Percentiles rank a stretch among this genome's conserved stretches.
Evolutionary conservation across 2,113 vertebrate genomes (phyloP).

Genomic region (Cairina moschata): DNA sequence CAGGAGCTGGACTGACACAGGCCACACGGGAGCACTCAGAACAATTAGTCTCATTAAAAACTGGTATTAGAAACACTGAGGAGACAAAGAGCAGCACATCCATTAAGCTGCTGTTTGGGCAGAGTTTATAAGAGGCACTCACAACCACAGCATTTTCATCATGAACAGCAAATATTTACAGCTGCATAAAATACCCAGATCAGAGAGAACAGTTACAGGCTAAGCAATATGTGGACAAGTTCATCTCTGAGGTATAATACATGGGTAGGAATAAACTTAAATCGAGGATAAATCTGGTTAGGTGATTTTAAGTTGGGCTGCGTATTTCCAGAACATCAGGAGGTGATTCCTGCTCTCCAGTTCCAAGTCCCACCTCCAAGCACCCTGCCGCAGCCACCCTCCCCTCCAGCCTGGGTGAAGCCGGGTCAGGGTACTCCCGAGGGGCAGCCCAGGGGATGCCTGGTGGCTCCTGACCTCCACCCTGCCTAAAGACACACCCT

Average conservation of each 20-base stretch:
- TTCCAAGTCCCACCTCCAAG: not conserved
- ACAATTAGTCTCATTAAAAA: not conserved
- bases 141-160: not conserved
- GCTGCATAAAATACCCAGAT: not conserved
- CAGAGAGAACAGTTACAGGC: not conserved
- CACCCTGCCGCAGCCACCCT: too few species aligned
- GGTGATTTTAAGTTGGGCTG: not conserved
- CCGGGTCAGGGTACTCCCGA: not conserved
- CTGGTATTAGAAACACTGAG: not conserved
- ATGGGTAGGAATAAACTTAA: not conserved
- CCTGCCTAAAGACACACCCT: accelerated
- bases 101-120: not conserved
- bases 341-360: not conserved
- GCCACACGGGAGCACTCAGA: not conserved
- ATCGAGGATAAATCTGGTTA: not conserved
- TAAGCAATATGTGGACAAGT: not conserved
- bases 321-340: not conserved
- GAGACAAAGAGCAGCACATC: not conserved
- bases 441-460: not conserved
- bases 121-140: not conserved
- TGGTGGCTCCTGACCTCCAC: not conserved
- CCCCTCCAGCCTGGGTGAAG: too few species aligned
- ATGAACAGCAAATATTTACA: not conserved
- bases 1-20: not conserved
- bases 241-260: not conserved